Evolutionary conservation across 2,113 vertebrate genomes (phyloP), one percentile per base, ranked within the genome.

Genomic region (Spilogale gracilis): DNA sequence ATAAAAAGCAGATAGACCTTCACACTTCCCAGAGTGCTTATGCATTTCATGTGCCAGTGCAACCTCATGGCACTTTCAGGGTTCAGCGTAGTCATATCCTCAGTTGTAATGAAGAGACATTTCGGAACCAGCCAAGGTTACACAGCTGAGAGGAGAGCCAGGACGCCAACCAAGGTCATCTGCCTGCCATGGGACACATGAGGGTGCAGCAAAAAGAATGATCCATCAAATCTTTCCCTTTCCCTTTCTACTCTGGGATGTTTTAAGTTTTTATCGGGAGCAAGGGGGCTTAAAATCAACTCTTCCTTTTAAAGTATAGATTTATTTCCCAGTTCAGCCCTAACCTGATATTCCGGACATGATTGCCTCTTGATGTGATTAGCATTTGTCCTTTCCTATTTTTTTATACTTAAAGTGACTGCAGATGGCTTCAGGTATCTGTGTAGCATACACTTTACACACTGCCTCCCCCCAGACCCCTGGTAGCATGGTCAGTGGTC

Each of bases 331-430:
- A n/a, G 0, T 96, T 45, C 96, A 84, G n/a, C 2, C 80, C 91
- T 95, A 20, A 80, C 89, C 97, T 89, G 27, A 88, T 95, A 87
- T 97, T 96, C 91, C 67, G n/a, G 30, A 30, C 38, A 38, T 38
- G 82, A n/a, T 58, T 96, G n/a, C 50, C 83, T 96, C 60, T 38
- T 56, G 67, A 54, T 96, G 74, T 92, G 91, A 79, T 95, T 93
- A 93, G 27, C 60, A 78, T 97, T 92, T 96, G 30, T 95, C 85
- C 83, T 97, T 95, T 96, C 95, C 84, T 17, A 93, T 50, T 92
- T 96, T 56, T 74, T 83, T 71, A 45, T 67, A 56, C 17, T 54
- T 88, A 12, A 38, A n/a, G 73, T 83, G 32, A 56, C 16, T 95
- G 32, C 65, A 92, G 95, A 89, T 89, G 63, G 79, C 14, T 97